These are phyloP conservation scores for Epinotia demarniana DNA, from an alignment of 2,888 invertebrate species.

Conservation along the genomic window DNA sequence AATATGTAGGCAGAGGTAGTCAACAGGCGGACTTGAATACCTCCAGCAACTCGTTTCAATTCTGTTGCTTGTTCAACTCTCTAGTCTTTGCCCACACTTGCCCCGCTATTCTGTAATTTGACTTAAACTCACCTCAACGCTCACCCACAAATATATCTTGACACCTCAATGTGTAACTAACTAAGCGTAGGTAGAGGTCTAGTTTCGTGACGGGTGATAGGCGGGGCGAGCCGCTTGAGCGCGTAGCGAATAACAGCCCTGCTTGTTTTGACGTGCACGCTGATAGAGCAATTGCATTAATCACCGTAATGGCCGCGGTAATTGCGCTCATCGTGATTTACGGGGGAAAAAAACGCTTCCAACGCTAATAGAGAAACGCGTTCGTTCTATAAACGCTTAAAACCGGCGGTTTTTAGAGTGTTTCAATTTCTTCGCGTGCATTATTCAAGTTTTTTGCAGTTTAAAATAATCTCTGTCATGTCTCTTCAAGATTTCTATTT, in stretches of 20 bases:
- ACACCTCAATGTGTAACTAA: too few species aligned
- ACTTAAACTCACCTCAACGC: too few species aligned
- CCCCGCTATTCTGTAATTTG: too few species aligned
- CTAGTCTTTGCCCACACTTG: slow-evolving; percentile 25
- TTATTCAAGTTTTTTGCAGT: not conserved
- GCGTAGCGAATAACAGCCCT: not conserved
- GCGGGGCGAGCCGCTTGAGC: too few species aligned
- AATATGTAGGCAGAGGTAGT: too few species aligned
- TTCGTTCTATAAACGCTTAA: slow-evolving; percentile 14
- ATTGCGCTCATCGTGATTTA: slow-evolving; percentile 34
- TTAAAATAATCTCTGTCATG: not conserved
- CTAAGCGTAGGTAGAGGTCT: too few species aligned
- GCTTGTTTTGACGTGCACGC: slow-evolving; percentile 36
- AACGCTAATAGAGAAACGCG: slow-evolving; percentile 18
- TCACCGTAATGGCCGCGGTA: slow-evolving; percentile 31
- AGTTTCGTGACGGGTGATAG: too few species aligned
- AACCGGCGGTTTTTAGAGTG: slow-evolving; percentile 18
- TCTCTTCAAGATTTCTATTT: too few species aligned
- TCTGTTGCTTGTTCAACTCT: not conserved
- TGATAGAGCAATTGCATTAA: slow-evolving; percentile 44
- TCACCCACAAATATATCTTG: too few species aligned
- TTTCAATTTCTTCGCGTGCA: not conserved
- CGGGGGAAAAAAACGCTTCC: slow-evolving; percentile 16
- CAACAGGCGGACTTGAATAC: too few species aligned
- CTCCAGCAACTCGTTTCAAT: too few species aligned